Conservation (phyloP, 2,113 vertebrate genomes). For the cat (Felis catus) region DNA sequence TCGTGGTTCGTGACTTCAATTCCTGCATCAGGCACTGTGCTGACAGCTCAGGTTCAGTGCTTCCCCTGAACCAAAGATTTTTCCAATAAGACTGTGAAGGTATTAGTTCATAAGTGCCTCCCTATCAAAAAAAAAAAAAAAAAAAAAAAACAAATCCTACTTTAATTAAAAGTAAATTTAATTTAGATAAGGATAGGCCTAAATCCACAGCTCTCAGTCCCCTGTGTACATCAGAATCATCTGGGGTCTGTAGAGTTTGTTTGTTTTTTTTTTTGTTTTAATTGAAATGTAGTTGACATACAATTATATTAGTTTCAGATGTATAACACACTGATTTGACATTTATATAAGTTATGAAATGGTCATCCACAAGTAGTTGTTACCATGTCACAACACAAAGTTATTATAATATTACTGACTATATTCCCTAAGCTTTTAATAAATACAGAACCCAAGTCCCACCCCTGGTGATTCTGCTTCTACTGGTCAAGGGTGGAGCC, state of each 20-base stretch:
- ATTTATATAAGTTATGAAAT: background rate
- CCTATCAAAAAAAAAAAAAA: background rate
- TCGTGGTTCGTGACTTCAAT: too few species aligned
- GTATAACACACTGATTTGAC: background rate
- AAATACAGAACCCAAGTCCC: background rate
- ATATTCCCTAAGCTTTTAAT: background rate
- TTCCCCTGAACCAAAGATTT: background rate
- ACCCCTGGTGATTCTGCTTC: background rate
- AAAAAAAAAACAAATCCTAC: background rate
- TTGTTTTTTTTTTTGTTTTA: background rate
- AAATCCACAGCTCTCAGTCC: background rate
- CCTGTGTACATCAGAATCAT: background rate
- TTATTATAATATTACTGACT: background rate
- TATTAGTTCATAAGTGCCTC: slow-evolving; percentile 33
- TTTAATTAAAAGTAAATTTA: slow-evolving; percentile 70
- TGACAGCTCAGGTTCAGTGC: background rate
- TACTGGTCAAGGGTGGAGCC: too few species aligned
- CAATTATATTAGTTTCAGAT: background rate
- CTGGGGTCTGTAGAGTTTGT: background rate
- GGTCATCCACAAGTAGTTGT: background rate
- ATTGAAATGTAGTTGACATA: background rate
- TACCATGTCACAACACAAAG: background rate
- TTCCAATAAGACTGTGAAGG: background rate
- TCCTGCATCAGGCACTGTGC: too few species aligned
- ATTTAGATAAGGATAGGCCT: slow-evolving; percentile 67